Conservation (phyloP, 2,113 vertebrate genomes). For the Halcyon senegalensis region DNA sequence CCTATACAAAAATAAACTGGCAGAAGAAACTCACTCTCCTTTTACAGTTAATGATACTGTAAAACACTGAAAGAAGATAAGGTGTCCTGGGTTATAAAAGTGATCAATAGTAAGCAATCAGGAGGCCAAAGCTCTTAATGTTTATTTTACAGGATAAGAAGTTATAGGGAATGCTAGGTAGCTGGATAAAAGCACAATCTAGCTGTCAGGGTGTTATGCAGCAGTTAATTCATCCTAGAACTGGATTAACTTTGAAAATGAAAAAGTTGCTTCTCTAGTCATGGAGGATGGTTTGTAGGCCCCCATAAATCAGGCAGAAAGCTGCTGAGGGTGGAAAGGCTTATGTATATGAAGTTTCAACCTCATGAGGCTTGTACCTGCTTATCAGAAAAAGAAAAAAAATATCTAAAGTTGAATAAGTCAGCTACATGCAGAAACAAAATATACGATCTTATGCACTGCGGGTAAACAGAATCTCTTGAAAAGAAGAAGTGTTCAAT, state of each 20-base stretch:
- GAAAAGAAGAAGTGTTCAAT: slow-evolving; percentile 16
- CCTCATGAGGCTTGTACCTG: slow-evolving; percentile 54
- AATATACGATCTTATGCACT: slow-evolving; percentile 49
- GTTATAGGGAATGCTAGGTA: slow-evolving; percentile 33
- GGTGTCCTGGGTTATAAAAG: slow-evolving; percentile 53
- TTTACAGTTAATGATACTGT: slow-evolving; percentile 52
- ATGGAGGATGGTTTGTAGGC: slow-evolving; percentile 58
- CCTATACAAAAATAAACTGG: neutral
- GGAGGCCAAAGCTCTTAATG: slow-evolving; percentile 52
- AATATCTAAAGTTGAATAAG: slow-evolving; percentile 45
- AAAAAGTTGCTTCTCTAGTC: slow-evolving; percentile 62
- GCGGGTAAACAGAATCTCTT: slow-evolving; percentile 33
- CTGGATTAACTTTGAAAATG: slow-evolving; percentile 67
- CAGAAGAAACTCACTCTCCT: slow-evolving; percentile 5
- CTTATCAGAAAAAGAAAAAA: slow-evolving; percentile 54
- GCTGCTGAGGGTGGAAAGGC: slow-evolving; percentile 55
- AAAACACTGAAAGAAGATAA: slow-evolving; percentile 41
- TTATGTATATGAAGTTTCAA: slow-evolving; percentile 61
- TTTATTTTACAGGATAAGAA: slow-evolving; percentile 56
- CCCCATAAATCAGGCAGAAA: slow-evolving; percentile 65
- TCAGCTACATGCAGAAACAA: slow-evolving; percentile 50
- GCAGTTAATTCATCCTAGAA: slow-evolving; percentile 62
- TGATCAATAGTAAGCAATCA: slow-evolving; percentile 63
- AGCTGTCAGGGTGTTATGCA: slow-evolving; percentile 18
- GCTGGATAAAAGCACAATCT: slow-evolving; percentile 48